Conservation (phyloP, 2,797 vertebrate species). For the Cossypha niveicapilla region DNA sequence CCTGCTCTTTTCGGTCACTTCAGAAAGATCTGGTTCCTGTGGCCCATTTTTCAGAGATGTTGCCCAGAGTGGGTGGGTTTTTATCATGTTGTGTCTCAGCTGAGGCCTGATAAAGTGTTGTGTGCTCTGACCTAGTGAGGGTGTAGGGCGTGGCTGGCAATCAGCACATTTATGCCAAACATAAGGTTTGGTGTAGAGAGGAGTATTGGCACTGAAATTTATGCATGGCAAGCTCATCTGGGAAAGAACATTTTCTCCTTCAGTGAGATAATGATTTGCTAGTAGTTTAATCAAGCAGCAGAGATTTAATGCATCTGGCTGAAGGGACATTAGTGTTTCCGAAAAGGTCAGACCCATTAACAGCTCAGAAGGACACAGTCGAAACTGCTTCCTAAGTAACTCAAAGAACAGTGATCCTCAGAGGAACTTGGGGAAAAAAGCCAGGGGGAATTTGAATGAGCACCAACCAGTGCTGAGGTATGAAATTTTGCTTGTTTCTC, state of each 20-base stretch:
- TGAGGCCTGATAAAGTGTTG: background rate
- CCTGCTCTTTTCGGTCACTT: background rate
- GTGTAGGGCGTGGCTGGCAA: background rate
- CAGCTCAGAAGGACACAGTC: background rate
- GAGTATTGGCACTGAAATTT: background rate
- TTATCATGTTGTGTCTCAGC: background rate
- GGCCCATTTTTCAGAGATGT: accelerated
- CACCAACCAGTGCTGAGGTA: background rate
- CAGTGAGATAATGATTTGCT: constrained; percentile 36
- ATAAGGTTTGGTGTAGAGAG: background rate
- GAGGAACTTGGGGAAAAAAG: background rate
- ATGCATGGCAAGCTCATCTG: background rate
- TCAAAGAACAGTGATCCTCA: background rate
- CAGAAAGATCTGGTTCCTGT: background rate
- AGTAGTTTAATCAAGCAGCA: constrained; percentile 39
- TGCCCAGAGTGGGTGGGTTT: background rate
- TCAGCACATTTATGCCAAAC: background rate
- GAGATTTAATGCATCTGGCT: constrained; percentile 29
- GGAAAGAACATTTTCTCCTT: constrained; percentile 17
- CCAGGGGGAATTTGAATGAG: background rate
- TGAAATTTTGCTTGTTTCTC: background rate
- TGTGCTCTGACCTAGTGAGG: background rate
- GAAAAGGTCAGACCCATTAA: constrained; percentile 36
- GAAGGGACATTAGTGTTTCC: background rate
- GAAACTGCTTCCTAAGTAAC: background rate